Evolutionary conservation across 2,888 invertebrate species (phyloP).

Genomic region (Crematogaster levior): DNA sequence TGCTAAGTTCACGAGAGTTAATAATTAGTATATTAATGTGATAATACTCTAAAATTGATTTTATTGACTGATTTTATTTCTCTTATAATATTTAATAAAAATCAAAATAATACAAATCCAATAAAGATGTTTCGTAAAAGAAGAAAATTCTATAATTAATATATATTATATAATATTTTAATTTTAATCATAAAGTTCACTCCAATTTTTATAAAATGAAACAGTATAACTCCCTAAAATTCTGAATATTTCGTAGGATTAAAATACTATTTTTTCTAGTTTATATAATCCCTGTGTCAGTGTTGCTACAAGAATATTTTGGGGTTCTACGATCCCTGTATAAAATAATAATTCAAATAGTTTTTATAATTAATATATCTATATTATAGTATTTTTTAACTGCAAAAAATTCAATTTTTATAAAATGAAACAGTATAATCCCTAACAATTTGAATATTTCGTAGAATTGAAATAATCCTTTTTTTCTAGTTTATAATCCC

Average conservation of each 20-base stretch:
- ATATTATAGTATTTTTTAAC: too few species aligned
- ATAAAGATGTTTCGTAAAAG: not conserved
- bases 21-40: not conserved
- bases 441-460: not conserved
- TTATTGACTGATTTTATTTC: not conserved
- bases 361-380: too few species aligned
- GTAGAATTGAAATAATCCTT: not conserved
- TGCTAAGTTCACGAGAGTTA: too few species aligned
- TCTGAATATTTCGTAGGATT: not conserved
- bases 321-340: not conserved
- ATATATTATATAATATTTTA: too few species aligned
- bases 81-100: not conserved
- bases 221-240: not conserved
- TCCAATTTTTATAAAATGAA: not conserved
- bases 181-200: not conserved
- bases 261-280: not conserved
- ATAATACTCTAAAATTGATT: not conserved
- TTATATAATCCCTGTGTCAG: not conserved
- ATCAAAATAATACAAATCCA: not conserved
- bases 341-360: slow-evolving; percentile 42
- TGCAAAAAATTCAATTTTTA: too few species aligned
- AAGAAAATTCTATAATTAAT: not conserved
- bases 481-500: not conserved
- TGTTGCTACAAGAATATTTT: not conserved
- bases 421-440: not conserved